Evolutionary conservation across 2,888 invertebrate genomes (phyloP).

Genomic region (Piscicola geometra): DNA sequence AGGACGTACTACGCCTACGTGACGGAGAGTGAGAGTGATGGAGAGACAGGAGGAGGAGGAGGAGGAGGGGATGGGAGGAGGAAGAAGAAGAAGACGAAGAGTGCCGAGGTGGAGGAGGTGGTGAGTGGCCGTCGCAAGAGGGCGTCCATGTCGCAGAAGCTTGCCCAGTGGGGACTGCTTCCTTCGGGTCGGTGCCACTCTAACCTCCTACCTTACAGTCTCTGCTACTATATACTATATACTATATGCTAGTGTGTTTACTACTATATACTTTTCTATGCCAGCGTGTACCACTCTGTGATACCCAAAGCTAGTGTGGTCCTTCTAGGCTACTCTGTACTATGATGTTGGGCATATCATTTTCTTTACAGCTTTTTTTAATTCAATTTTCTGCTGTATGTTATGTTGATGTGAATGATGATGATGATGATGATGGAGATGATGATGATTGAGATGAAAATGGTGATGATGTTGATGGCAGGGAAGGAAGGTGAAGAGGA

Average conservation of each 20-base stretch:
- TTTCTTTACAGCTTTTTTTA: no score
- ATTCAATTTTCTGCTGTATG: no score
- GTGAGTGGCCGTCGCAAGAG: slow-evolving; percentile 30
- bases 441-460: no score
- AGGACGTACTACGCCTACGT: slow-evolving; percentile 28
- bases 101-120: slow-evolving; percentile 8
- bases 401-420: no score
- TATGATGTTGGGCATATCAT: no score
- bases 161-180: slow-evolving; percentile 39
- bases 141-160: slow-evolving; percentile 34
- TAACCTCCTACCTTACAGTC: background rate
- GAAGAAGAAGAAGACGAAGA: slow-evolving; percentile 17
- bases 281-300: no score
- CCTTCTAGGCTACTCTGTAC: no score
- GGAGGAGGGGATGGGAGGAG: background rate
- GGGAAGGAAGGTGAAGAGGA: slow-evolving; percentile 1
- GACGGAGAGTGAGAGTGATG: slow-evolving; percentile 12
- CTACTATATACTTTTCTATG: background rate
- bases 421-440: no score
- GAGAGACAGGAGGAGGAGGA: slow-evolving; percentile 6
- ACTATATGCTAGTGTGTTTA: background rate
- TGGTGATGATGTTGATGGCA: background rate
- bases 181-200: slow-evolving; percentile 30
- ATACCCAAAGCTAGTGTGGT: no score
- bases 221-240: background rate